Base-by-base conservation (phyloP, 2,888 invertebrate genomes). In the Synergus umbraculus region DNA sequence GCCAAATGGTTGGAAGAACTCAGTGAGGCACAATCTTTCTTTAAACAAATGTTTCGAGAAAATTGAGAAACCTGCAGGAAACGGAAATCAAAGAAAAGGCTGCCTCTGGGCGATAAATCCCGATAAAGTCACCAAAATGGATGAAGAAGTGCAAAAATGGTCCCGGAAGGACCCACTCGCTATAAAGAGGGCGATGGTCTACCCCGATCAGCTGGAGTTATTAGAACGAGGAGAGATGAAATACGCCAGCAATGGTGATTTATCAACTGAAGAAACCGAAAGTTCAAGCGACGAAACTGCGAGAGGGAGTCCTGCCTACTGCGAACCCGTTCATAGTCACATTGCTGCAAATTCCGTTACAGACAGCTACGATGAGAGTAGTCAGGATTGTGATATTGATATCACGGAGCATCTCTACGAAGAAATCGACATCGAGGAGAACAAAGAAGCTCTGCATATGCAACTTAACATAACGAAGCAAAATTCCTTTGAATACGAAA, bases 1-100 rank as follows among this genome's bases (percentile, higher is more conserved):
- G 12, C 99, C 98, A 37, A 97, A 97, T 91, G 99, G 99, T 18
- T 99, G 99, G 99, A 99, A 99, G 93, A 99, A 99, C 92, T 99
- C 99, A 4, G 99, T 99, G 0, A 94, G 99, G 86, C 99, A 99
- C 92, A 99, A 99, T 93, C 94, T 99, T 86, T 98, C 98, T 85
- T 93, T 99, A 87, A 99, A 99, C 93, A 99, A 99, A 93, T 99
- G 99, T 93, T 99, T 99, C 92, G 98, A 98, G 90, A 99, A 99
- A 92, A 98, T 99, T 83, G 98, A 99, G 90, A 97, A 98, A 88
- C 98, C 98, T 0, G 96, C 97, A 0, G 96, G 96, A 67, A 97
- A 97, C 91, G 97, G 97, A 44, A 95, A 96, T 88, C 97, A 97
- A 92, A 94, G 97, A 85, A 97, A 96, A 92, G 97, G 97, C 22